Conservation (phyloP, 2,888 invertebrate species). For the Thecophora atra region DNA sequence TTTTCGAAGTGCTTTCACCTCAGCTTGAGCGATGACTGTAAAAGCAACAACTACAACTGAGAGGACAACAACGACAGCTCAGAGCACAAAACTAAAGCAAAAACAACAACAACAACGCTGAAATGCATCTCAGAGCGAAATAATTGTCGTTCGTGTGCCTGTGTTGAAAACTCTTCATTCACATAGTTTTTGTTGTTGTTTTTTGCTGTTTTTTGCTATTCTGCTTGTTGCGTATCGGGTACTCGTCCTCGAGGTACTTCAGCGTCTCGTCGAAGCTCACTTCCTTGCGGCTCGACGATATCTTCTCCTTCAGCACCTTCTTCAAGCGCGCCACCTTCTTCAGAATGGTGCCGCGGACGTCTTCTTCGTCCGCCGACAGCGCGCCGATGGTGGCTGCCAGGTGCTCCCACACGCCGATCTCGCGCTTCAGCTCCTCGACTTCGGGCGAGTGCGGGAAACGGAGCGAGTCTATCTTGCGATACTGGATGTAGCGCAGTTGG, state of each 20-base stretch:
- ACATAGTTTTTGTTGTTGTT: neutral
- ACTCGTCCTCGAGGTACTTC: slow-evolving; percentile 72
- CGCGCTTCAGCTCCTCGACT: slow-evolving; percentile 74
- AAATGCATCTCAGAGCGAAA: neutral
- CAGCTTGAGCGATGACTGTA: neutral
- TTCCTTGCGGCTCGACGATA: slow-evolving; percentile 65
- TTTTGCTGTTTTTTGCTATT: slow-evolving; percentile 4
- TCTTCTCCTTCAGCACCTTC: slow-evolving; percentile 69
- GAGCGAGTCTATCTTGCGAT: slow-evolving; percentile 74
- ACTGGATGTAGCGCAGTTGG: slow-evolving; percentile 75
- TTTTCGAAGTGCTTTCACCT: neutral
- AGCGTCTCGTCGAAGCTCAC: slow-evolving; percentile 72
- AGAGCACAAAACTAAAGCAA: neutral
- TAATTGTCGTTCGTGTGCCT: slow-evolving; percentile 5
- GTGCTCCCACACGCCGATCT: slow-evolving; percentile 82
- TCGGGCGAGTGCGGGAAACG: slow-evolving; percentile 76
- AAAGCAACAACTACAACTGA: slow-evolving; percentile 8
- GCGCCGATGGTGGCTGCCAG: slow-evolving; percentile 78
- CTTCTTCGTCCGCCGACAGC: slow-evolving; percentile 82
- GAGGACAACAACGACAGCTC: slow-evolving; percentile 7
- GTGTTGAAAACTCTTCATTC: neutral
- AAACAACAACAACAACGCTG: neutral
- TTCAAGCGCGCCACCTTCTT: slow-evolving; percentile 76
- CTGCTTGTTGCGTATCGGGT: slow-evolving; percentile 76
- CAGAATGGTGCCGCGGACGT: slow-evolving; percentile 77